Conservation (phyloP, 92 coral and sea anemone genomes). For the Anthopleura xanthogrammica region DNA sequence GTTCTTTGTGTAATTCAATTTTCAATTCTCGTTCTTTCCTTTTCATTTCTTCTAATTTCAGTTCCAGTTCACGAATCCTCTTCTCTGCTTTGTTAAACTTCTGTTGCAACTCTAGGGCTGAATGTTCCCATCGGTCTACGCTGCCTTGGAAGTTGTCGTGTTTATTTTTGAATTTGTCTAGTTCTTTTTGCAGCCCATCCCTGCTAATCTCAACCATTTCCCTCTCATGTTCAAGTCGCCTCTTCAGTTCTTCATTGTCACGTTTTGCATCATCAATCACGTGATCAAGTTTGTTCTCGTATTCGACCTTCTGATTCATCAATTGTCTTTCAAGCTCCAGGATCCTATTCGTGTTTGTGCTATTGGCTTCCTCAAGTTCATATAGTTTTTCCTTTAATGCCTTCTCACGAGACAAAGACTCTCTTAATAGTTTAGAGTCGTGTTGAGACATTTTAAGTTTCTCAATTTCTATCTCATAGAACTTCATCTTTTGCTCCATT, state of each 20-base stretch:
- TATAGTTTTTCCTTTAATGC: conserved; percentile 34
- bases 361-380: conserved; percentile 31
- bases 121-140: background rate
- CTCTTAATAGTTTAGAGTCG: conserved; percentile 7
- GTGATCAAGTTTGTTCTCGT: conserved; percentile 33
- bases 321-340: conserved; percentile 47
- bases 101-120: background rate
- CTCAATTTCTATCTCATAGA: conserved; percentile 21
- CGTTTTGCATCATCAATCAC: conserved; percentile 35
- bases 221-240: conserved; percentile 59
- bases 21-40: background rate
- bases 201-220: conserved; percentile 46
- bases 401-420: conserved; percentile 25
- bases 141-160: background rate
- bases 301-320: conserved; percentile 30
- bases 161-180: conserved; percentile 27
- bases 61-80: background rate
- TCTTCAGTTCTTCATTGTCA: conserved; percentile 45
- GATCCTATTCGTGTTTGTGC: conserved; percentile 21
- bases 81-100: conserved; percentile 1
- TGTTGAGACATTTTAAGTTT: background rate
- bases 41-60: conserved; percentile 11
- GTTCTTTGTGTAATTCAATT: background rate
- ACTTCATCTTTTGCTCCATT: conserved; percentile 17
- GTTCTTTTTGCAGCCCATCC: conserved; percentile 47